These are phyloP conservation scores for Dysidea cf. avara DNA, from an alignment of 37 sponge, comb jelly and placozoan species.

Conservation along the genomic window DNA sequence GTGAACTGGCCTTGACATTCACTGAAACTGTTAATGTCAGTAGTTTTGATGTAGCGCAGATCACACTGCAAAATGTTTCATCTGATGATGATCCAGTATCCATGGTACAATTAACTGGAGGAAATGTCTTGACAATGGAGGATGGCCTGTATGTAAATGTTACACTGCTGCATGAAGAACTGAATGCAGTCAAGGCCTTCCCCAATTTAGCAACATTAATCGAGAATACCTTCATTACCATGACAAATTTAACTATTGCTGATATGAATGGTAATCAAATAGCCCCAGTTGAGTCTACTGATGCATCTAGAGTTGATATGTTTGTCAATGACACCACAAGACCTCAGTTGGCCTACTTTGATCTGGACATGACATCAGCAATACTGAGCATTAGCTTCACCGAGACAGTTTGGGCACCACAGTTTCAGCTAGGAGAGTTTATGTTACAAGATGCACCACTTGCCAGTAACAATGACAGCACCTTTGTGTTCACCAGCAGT, in stretches of 20 bases:
- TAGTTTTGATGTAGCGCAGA: slow-evolving; percentile 45
- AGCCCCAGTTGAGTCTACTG: slow-evolving; percentile 16
- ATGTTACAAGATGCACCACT: slow-evolving; percentile 47
- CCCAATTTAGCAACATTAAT: slow-evolving; percentile 46
- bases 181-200: slow-evolving; percentile 73
- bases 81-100: slow-evolving; percentile 1
- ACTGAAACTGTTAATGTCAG: slow-evolving; percentile 77
- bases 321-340: slow-evolving; percentile 68
- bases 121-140: slow-evolving; percentile 40
- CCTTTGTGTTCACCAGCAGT: slow-evolving; percentile 27
- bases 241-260: slow-evolving; percentile 34
- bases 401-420: slow-evolving; percentile 75
- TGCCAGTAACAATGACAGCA: slow-evolving; percentile 2
- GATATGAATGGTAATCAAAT: slow-evolving; percentile 76
- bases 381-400: slow-evolving; percentile 67
- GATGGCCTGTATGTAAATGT: slow-evolving; percentile 40
- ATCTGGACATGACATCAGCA: slow-evolving; percentile 69
- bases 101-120: slow-evolving; percentile 30
- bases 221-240: slow-evolving; percentile 43
- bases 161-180: slow-evolving; percentile 45
- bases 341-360: slow-evolving; percentile 49
- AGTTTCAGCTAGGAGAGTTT: slow-evolving; percentile 37
- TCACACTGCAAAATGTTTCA: slow-evolving; percentile 54
- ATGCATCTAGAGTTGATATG: slow-evolving; percentile 18
- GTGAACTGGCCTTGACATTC: slow-evolving; percentile 63